Conservation (phyloP, 2,113 vertebrate genomes). For the Passer domesticus region DNA sequence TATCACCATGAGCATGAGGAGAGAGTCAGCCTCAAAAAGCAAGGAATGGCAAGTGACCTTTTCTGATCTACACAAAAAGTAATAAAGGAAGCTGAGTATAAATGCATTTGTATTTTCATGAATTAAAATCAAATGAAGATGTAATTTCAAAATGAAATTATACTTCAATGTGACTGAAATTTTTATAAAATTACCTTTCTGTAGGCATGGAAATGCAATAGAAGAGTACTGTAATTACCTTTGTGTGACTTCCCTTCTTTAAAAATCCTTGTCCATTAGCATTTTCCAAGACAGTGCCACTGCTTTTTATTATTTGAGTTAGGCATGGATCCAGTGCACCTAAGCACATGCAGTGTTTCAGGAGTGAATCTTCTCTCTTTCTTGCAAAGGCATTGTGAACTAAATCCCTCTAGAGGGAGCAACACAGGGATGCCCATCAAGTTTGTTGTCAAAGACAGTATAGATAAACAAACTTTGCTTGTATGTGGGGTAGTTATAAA, state of each 20-base stretch:
- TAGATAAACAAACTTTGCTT: not conserved
- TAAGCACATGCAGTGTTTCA: not conserved
- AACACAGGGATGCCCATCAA: not conserved
- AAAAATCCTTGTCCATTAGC: not conserved
- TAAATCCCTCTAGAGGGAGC: not conserved
- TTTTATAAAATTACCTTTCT: not conserved
- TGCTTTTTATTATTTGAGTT: not conserved
- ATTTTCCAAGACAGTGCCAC: not conserved
- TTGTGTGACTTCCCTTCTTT: not conserved
- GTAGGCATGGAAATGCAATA: not conserved
- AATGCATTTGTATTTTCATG: not conserved
- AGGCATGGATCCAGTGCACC: not conserved
- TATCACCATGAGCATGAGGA: not conserved
- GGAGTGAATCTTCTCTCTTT: not conserved
- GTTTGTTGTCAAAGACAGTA: not conserved
- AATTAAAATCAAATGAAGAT: not conserved
- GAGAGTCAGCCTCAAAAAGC: not conserved
- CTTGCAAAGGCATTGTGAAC: not conserved
- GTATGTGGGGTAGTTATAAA: not conserved
- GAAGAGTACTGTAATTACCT: not conserved
- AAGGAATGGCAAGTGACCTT: not conserved
- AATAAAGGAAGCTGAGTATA: not conserved
- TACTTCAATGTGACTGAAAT: not conserved
- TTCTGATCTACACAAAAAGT: not conserved
- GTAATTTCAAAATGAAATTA: not conserved